A percentile compares a stretch with the other conserved stretches of the same genome.
Conservation (phyloP, 1,140 invertebrate species). For the Leptinotarsa lineolata region DNA sequence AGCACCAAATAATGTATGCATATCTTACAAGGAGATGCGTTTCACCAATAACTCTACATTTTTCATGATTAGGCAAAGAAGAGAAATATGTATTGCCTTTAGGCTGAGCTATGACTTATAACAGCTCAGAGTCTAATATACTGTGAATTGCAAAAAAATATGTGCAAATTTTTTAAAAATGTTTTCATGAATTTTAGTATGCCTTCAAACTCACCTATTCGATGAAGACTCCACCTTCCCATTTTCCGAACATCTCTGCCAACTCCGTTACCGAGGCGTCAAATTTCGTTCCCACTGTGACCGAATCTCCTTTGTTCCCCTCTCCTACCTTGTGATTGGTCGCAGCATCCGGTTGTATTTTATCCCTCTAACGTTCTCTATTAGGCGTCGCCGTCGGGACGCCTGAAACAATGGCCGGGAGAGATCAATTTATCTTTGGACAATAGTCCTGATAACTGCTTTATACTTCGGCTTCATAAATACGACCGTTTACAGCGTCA, state of each 20-base stretch:
- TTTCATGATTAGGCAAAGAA: no score
- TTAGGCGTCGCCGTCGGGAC: slow-evolving; percentile 43
- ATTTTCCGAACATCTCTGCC: background rate
- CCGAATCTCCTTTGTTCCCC: slow-evolving; percentile 27
- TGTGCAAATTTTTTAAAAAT: no score
- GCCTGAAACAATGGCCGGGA: slow-evolving; percentile 46
- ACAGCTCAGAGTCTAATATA: no score
- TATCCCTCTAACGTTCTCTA: slow-evolving; percentile 30
- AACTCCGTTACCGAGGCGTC: slow-evolving; percentile 28
- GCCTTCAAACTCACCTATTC: no score
- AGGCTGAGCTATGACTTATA: no score
- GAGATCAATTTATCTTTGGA: slow-evolving; percentile 34
- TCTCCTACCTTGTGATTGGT: slow-evolving; percentile 39
- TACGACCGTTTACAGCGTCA: slow-evolving; percentile 24
- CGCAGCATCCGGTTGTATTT: slow-evolving; percentile 43
- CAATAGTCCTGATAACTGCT: slow-evolving; percentile 32
- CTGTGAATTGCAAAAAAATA: no score
- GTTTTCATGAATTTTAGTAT: no score
- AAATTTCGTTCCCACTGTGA: slow-evolving; percentile 25
- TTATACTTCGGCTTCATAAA: slow-evolving; percentile 29
- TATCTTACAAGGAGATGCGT: no score
- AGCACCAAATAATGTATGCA: no score
- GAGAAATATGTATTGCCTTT: no score
- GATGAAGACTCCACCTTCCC: no score
- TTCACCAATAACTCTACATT: no score